A percentile compares a stretch with the other conserved stretches of the same genome.
These are phyloP conservation scores for Baccha elongata DNA, from an alignment of 2,888 invertebrate species.

Conservation along the genomic window DNA sequence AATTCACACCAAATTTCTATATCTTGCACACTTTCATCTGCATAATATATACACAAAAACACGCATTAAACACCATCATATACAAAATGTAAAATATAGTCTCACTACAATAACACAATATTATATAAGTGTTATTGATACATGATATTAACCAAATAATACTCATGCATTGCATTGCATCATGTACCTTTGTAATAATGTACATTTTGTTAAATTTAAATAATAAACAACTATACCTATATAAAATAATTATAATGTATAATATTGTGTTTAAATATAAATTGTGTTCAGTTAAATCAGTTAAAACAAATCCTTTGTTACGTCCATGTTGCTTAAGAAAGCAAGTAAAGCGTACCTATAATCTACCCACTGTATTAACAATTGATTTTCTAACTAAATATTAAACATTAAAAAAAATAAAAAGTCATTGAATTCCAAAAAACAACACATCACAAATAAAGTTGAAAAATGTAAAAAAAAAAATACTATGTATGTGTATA, in stretches of 20 bases:
- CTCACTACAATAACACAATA: no score
- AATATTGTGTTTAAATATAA: neutral
- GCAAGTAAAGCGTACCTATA: neutral
- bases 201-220: conserved; percentile 13
- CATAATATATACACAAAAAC: no score
- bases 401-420: neutral
- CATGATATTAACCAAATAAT: neutral
- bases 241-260: neutral
- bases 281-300: neutral
- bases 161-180: neutral
- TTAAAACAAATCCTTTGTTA: neutral
- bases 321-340: neutral
- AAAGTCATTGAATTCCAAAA: neutral
- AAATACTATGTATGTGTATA: conserved; percentile 48
- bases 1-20: no score
- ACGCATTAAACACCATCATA: neutral
- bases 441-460: neutral
- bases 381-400: neutral
- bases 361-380: no score
- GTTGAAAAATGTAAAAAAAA: conserved; percentile 9
- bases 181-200: neutral
- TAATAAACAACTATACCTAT: neutral
- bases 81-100: neutral
- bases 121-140: no score
- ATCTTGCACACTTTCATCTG: no score